Conservation (phyloP, 2,888 invertebrate species). For the Watsonalla binaria region DNA sequence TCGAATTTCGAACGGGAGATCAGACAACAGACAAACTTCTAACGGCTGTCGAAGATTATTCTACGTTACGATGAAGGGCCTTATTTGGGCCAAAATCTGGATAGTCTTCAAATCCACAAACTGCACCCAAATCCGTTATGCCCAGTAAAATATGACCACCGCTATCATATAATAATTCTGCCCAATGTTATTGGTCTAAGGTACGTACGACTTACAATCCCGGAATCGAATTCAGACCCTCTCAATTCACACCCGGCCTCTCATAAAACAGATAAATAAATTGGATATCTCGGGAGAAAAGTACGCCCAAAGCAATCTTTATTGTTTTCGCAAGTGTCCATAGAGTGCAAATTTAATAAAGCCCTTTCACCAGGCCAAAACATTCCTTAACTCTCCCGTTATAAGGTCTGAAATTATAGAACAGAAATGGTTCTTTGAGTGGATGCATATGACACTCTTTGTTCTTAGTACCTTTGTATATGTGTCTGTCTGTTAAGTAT, state of each 20-base stretch:
- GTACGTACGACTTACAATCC: conserved; percentile 20
- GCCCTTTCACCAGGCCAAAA: conserved; percentile 12
- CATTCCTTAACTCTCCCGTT: conserved; percentile 8
- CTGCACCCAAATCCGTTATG: not conserved
- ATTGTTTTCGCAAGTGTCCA: conserved; percentile 38
- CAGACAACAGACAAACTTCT: too few relatives aligned
- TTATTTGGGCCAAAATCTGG: too few relatives aligned
- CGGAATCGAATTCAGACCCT: conserved; percentile 24
- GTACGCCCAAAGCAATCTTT: conserved; percentile 31
- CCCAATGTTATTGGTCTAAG: conserved; percentile 23
- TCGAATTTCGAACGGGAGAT: too few relatives aligned
- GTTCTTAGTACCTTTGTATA: conserved; percentile 46
- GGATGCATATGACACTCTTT: conserved; percentile 48
- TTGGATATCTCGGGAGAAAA: conserved; percentile 35
- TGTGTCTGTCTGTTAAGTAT: conserved; percentile 30
- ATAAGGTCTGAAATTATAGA: conserved; percentile 15
- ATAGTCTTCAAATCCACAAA: not conserved
- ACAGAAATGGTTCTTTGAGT: conserved; percentile 15
- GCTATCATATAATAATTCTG: not conserved
- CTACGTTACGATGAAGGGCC: too few relatives aligned
- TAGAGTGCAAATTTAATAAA: conserved; percentile 14
- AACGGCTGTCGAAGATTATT: too few relatives aligned
- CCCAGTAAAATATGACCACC: not conserved
- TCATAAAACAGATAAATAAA: conserved; percentile 43
- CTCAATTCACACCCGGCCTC: conserved; percentile 31